Conservation (phyloP, 2,113 vertebrate species). For the Poeciliopsis occidentalis region DNA sequence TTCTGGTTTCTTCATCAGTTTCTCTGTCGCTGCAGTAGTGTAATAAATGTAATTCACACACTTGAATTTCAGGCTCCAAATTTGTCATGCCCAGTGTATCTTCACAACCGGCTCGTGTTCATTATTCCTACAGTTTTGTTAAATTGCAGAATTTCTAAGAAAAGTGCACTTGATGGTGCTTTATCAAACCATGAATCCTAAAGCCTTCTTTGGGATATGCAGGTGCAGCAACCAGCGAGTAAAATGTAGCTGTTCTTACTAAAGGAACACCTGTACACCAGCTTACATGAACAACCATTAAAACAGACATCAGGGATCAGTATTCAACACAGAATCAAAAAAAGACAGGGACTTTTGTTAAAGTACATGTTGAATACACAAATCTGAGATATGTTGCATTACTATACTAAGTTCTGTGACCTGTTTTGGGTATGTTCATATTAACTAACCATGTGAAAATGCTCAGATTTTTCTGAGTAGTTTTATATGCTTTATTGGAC, state of each 20-base stretch:
- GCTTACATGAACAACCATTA: not conserved
- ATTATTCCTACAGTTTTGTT: not conserved
- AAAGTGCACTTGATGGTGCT: not conserved
- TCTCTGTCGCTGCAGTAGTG: not conserved
- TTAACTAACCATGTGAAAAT: not conserved
- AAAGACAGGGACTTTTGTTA: not conserved
- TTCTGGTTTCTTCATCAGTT: not conserved
- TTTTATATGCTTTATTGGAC: not conserved
- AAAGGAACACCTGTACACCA: not conserved
- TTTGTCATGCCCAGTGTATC: not conserved
- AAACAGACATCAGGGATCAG: not conserved
- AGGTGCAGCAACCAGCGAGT: not conserved
- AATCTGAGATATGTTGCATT: not conserved
- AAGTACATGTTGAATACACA: not conserved
- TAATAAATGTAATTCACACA: not conserved
- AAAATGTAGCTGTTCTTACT: not conserved
- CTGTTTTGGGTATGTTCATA: not conserved
- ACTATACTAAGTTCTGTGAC: not conserved
- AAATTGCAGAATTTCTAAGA: not conserved
- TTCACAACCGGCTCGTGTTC: not conserved
- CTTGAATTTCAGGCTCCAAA: conserved; percentile 5
- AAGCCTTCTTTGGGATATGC: not conserved
- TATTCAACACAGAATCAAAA: not conserved
- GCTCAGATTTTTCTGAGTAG: not conserved
- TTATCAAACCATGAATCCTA: not conserved